Evolutionary conservation across 2,888 invertebrate genomes (phyloP), one percentile per base, ranked within the genome.

Genomic region (Malacosoma neustria): DNA sequence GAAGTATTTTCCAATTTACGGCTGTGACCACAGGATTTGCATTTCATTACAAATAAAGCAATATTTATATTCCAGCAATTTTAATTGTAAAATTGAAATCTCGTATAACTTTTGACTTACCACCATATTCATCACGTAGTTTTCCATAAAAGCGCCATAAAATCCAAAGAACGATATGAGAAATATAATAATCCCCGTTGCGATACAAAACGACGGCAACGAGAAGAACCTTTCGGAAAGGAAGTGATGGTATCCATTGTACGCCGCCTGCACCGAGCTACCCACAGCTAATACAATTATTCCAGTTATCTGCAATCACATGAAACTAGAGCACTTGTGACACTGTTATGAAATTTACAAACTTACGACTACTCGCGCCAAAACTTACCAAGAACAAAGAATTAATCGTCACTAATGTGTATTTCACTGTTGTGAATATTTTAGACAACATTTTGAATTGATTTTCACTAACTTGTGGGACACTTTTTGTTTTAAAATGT

Each of bases 61-160:
- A n/a, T n/a, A n/a, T n/a, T n/a, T n/a, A n/a, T n/a, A n/a, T n/a
- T n/a, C n/a, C n/a, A n/a, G n/a, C n/a, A n/a, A n/a, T n/a, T n/a
- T n/a, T n/a, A n/a, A n/a, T n/a, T n/a, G n/a, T n/a, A n/a, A n/a
- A n/a, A n/a, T n/a, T n/a, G n/a, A n/a, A n/a, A n/a, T n/a, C n/a
- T n/a, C 6, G 31, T 31, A 22, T 11, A 29, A 34, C 14, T 13
- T 13, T 30, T 31, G 12, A 85, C 89, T 89, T 79, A 93, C 93
- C 62, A 90, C 91, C 64, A 94, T 87, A 30, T 92, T 91, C 88
- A 96, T 90, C 60, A 92, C 90, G 65, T 95, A 92, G 73, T 92
- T 95, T 69, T 96, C 95, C 60, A 90, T 91, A 49, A 92, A 88
- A 0, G 96, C 95, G 32, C 96, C 96, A 77, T 94, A 96, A 77